Conservation (phyloP, 2,888 invertebrate species). For the Ichneumon xanthorius region DNA sequence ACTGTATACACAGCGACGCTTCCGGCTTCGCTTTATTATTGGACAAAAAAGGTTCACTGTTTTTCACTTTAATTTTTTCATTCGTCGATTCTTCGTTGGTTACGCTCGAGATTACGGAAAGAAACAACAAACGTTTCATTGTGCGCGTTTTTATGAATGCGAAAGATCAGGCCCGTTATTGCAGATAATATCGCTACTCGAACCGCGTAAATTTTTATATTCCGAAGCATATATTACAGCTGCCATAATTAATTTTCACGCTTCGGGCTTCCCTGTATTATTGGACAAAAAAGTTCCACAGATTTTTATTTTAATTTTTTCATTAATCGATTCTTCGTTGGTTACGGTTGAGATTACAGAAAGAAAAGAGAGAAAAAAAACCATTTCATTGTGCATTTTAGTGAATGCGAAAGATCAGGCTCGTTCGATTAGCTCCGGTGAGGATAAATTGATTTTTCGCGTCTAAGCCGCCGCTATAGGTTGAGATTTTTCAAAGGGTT, state of each 20-base stretch:
- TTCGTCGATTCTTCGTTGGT: background rate
- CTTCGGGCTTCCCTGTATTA: background rate
- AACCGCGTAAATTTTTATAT: background rate
- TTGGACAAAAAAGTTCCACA: background rate
- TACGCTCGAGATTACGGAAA: background rate
- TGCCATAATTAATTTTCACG: background rate
- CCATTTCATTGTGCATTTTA: background rate
- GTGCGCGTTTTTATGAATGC: background rate
- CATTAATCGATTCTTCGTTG: too few relatives aligned
- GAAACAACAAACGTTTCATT: background rate
- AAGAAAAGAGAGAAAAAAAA: background rate
- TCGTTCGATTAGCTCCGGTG: conserved; percentile 12
- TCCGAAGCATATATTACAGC: background rate
- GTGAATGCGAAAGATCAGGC: conserved; percentile 14
- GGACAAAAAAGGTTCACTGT: background rate
- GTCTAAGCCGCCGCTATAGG: conserved; percentile 5
- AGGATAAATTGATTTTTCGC: conserved; percentile 21
- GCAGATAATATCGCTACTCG: background rate
- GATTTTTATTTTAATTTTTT: background rate
- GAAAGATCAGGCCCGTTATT: conserved; percentile 1
- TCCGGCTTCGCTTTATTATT: background rate
- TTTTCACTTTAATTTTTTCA: background rate
- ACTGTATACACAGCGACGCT: background rate
- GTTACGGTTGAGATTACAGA: background rate
- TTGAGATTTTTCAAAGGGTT: conserved; percentile 40